phyloP scores from a whole-genome alignment of 2,888 invertebrate genomes.

The Tetramorium bicarinatum region DNA sequence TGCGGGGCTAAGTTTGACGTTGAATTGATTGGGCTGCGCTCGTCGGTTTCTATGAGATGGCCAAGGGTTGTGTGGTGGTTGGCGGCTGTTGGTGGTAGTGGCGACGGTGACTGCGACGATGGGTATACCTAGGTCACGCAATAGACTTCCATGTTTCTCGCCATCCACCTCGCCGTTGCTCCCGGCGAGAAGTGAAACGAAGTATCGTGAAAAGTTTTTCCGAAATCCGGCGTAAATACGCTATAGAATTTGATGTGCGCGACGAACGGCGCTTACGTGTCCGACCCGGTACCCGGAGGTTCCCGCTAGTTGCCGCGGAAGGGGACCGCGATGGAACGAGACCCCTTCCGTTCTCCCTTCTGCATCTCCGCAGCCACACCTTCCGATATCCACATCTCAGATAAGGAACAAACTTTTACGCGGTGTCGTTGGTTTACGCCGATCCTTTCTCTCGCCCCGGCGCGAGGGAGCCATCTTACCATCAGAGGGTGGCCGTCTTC shows the following conservation, averaged over 20 bases:
- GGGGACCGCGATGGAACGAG: slow-evolving; percentile 29
- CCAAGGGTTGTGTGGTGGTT: slow-evolving; percentile 55
- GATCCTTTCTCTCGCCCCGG: slow-evolving; percentile 53
- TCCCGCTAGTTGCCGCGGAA: slow-evolving; percentile 33
- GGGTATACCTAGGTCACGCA: slow-evolving; percentile 74
- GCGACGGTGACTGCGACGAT: slow-evolving; percentile 65
- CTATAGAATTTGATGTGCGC: background rate
- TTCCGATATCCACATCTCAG: slow-evolving; percentile 64
- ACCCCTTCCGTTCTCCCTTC: background rate
- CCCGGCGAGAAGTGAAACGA: slow-evolving; percentile 69
- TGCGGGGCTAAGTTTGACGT: slow-evolving; percentile 80
- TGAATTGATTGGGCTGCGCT: slow-evolving; percentile 81
- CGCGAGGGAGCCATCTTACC: slow-evolving; percentile 66
- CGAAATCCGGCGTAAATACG: slow-evolving; percentile 54
- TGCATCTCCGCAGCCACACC: background rate
- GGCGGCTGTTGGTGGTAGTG: slow-evolving; percentile 21
- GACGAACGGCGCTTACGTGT: slow-evolving; percentile 56
- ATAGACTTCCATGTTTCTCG: slow-evolving; percentile 50
- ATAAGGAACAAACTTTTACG: slow-evolving; percentile 75
- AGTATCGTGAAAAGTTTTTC: slow-evolving; percentile 62
- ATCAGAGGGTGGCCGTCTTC: slow-evolving; percentile 55
- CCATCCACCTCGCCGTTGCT: slow-evolving; percentile 13
- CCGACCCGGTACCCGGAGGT: slow-evolving; percentile 59
- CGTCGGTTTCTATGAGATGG: slow-evolving; percentile 69
- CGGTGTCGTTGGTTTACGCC: slow-evolving; percentile 70